Percentiles rank a stretch among this genome's conserved stretches.
Conservation (phyloP, 2,888 invertebrate genomes). For the Drosophila nigricruria region DNA sequence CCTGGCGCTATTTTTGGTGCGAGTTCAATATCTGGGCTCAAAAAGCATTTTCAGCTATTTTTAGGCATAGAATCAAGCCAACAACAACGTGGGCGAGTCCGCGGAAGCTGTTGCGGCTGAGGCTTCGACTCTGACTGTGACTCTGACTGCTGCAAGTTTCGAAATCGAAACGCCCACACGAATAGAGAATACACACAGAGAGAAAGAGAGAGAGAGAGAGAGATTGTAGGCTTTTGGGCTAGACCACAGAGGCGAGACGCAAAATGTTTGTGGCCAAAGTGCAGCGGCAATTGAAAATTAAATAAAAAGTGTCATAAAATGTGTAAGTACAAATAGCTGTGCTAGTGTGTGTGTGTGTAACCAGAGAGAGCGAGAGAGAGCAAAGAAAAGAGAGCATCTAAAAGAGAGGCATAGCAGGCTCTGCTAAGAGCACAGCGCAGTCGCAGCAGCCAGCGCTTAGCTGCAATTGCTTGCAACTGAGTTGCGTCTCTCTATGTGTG, state of each 20-base stretch:
- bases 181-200: constrained; percentile 8
- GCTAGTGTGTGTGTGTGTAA: constrained; percentile 4
- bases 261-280: constrained; percentile 24
- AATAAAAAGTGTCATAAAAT: constrained; percentile 53
- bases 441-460: constrained; percentile 49
- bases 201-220: no score
- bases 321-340: constrained; percentile 23
- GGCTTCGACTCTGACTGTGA: constrained; percentile 10
- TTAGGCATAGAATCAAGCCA: constrained; percentile 74
- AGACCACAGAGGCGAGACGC: constrained; percentile 32
- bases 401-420: not conserved
- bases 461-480: constrained; percentile 53
- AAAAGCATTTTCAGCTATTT: constrained; percentile 65
- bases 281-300: constrained; percentile 18
- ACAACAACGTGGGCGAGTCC: constrained; percentile 45
- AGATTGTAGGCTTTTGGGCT: constrained; percentile 18
- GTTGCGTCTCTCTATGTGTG: constrained; percentile 14
- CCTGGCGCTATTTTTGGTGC: constrained; percentile 80
- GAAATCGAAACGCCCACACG: constrained; percentile 60
- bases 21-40: constrained; percentile 38
- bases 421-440: constrained; percentile 50
- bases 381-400: not conserved
- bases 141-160: constrained; percentile 51
- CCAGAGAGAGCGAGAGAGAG: constrained; percentile 4
- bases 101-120: constrained; percentile 54